Conservation (phyloP, 2,797 vertebrate species). For the Neoniphon sammara region DNA sequence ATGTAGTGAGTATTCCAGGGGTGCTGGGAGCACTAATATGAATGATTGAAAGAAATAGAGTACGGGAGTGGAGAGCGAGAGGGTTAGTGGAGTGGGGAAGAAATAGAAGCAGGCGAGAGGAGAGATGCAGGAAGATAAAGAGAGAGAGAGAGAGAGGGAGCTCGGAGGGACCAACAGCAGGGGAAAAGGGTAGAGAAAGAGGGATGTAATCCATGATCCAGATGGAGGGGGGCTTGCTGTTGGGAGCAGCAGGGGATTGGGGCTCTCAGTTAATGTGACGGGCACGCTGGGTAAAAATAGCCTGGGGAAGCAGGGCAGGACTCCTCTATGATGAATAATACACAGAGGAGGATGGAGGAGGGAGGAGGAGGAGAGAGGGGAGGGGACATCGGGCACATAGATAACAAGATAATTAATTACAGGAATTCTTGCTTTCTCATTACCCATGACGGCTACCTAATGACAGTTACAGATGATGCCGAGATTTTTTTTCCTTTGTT, state of each 20-base stretch:
- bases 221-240: conserved; percentile 74
- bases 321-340: conserved; percentile 83
- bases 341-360: conserved; percentile 59
- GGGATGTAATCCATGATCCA: conserved; percentile 77
- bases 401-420: conserved; percentile 72
- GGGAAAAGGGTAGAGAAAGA: conserved; percentile 49
- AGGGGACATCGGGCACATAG: conserved; percentile 34
- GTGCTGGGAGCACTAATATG: conserved; percentile 66
- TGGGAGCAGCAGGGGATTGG: conserved; percentile 76
- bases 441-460: conserved; percentile 20
- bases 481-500: conserved; percentile 14
- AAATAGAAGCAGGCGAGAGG: conserved; percentile 50
- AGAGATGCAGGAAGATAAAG: conserved; percentile 26
- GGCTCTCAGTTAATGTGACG: conserved; percentile 78
- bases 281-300: conserved; percentile 84
- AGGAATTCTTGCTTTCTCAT: conserved; percentile 60
- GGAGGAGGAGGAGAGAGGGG: conserved; percentile 26
- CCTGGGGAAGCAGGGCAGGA: conserved; percentile 79
- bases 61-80: conserved; percentile 27
- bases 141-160: neutral
- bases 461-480: conserved; percentile 35
- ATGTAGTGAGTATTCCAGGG: conserved; percentile 50
- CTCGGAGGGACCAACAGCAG: conserved; percentile 45
- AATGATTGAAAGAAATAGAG: conserved; percentile 74
- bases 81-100: conserved; percentile 50